Conservation (phyloP, 2,888 invertebrate genomes). For the Chymomyza procnemis region DNA sequence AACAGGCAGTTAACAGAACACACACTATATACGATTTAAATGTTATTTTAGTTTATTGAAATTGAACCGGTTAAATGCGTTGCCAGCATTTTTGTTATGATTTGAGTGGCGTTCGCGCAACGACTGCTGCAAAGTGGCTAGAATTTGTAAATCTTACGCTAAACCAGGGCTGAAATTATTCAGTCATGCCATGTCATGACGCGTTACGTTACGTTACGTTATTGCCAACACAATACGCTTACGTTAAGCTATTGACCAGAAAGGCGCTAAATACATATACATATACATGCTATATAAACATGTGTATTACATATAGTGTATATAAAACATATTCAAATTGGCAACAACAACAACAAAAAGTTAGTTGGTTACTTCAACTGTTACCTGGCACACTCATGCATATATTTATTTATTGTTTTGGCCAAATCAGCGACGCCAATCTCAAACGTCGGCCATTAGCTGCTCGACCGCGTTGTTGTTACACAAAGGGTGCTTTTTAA, state of each 20-base stretch:
- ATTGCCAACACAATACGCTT: conserved; percentile 28
- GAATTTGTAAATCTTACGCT: conserved; percentile 48
- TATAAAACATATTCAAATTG: conserved; percentile 66
- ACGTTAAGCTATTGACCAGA: conserved; percentile 57
- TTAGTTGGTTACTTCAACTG: not conserved
- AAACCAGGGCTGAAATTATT: conserved; percentile 23
- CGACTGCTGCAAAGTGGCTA: conserved; percentile 60
- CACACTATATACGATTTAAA: conserved; percentile 9
- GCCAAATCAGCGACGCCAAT: conserved; percentile 57
- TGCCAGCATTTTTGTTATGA: conserved; percentile 37
- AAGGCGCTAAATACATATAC: conserved; percentile 21
- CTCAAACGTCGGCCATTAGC: conserved; percentile 62
- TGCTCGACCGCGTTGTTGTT: conserved; percentile 18
- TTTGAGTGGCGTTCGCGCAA: conserved; percentile 63
- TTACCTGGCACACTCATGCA: conserved; percentile 21
- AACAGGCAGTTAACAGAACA: not conserved
- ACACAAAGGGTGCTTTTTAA: not conserved
- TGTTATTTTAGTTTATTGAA: not conserved
- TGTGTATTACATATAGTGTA: conserved; percentile 29
- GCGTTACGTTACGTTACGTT: not conserved
- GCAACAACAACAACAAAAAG: conserved; percentile 27
- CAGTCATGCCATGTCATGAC: conserved; percentile 14
- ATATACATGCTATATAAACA: conserved; percentile 3
- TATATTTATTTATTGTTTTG: conserved; percentile 65
- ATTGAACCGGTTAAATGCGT: conserved; percentile 12